Evolutionary conservation across 1,140 invertebrate genomes (phyloP).

Genomic region (Zaprionus davidi): DNA sequence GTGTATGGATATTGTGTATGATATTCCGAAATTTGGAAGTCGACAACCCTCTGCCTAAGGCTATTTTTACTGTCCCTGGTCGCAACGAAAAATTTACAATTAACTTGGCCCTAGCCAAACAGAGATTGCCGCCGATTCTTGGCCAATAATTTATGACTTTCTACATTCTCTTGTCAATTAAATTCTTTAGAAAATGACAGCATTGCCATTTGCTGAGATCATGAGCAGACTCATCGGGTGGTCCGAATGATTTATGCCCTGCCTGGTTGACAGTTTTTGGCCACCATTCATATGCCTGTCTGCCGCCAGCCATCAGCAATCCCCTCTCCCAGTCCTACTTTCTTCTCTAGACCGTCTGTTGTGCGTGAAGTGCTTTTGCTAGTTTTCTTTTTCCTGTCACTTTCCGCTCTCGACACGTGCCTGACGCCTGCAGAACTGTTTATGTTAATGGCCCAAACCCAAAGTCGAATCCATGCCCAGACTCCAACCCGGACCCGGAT

Average conservation of each 20-base stretch:
- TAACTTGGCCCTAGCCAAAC: slow-evolving; percentile 26
- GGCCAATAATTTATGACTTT: slow-evolving; percentile 78
- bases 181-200: slow-evolving; percentile 80
- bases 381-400: slow-evolving; percentile 61
- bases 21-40: slow-evolving; percentile 19
- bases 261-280: slow-evolving; percentile 56
- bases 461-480: slow-evolving; percentile 10
- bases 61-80: slow-evolving; percentile 27
- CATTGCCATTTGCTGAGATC: slow-evolving; percentile 65
- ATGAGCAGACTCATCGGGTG: slow-evolving; percentile 40
- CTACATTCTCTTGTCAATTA: slow-evolving; percentile 76
- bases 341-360: neutral
- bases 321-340: neutral
- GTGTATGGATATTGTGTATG: slow-evolving; percentile 7
- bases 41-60: slow-evolving; percentile 30
- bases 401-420: slow-evolving; percentile 57
- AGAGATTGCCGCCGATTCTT: slow-evolving; percentile 15
- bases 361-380: slow-evolving; percentile 58
- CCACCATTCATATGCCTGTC: slow-evolving; percentile 41
- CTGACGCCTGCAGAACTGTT: slow-evolving; percentile 73
- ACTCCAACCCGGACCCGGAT: neutral
- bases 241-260: slow-evolving; percentile 70
- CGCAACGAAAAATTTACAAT: slow-evolving; percentile 31
- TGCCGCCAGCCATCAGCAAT: neutral
- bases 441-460: slow-evolving; percentile 74